phyloP scores from a whole-genome alignment of 2,888 invertebrate genomes.

The Drosophila picticornis region DNA sequence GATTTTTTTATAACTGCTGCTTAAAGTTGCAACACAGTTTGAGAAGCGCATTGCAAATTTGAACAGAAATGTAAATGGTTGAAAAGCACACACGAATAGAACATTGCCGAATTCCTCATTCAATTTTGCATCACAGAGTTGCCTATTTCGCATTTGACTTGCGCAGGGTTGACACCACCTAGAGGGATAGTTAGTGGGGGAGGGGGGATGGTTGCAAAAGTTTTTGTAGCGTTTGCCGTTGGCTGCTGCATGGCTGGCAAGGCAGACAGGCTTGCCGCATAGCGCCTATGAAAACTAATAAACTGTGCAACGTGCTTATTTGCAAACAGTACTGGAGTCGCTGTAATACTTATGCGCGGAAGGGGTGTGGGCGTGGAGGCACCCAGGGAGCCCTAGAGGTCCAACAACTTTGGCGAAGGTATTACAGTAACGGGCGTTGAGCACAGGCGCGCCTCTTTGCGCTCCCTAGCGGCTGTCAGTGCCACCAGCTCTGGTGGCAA shows the following conservation, averaged over 20 bases:
- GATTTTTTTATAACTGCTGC: background rate
- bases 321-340: slow-evolving; percentile 49
- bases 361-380: background rate
- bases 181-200: background rate
- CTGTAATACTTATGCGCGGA: background rate
- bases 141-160: slow-evolving; percentile 63
- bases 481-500: slow-evolving; percentile 26
- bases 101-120: slow-evolving; percentile 8
- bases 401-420: slow-evolving; percentile 48
- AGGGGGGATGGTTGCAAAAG: slow-evolving; percentile 34
- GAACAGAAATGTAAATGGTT: slow-evolving; percentile 27
- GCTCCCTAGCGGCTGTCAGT: slow-evolving; percentile 28
- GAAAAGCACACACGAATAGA: slow-evolving; percentile 16
- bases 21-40: background rate
- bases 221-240: slow-evolving; percentile 56
- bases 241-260: slow-evolving; percentile 21
- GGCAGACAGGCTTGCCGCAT: slow-evolving; percentile 15
- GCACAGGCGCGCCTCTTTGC: background rate
- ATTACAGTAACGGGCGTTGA: slow-evolving; percentile 40
- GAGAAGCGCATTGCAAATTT: background rate
- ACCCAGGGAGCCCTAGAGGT: slow-evolving; percentile 16
- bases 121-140: slow-evolving; percentile 52
- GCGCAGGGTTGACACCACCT: slow-evolving; percentile 54
- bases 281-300: slow-evolving; percentile 76
- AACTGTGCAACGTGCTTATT: slow-evolving; percentile 78